Conservation (phyloP, 2,888 invertebrate species). For the Watsonalla binaria region DNA sequence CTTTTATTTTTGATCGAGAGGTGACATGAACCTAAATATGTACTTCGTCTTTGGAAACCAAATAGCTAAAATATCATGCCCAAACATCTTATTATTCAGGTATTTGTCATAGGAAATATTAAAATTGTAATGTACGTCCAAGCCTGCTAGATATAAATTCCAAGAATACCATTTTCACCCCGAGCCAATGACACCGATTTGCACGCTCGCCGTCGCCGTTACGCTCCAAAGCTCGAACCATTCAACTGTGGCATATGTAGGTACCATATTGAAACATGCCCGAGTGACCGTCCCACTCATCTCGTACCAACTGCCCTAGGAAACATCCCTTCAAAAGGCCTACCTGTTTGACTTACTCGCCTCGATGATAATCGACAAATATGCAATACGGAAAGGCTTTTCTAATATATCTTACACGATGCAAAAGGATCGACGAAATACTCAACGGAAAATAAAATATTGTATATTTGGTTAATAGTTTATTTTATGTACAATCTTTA, state of each 20-base stretch:
- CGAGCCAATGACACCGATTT: slow-evolving; percentile 48
- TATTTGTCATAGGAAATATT: too few species aligned
- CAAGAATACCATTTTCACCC: slow-evolving; percentile 14
- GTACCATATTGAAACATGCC: slow-evolving; percentile 68
- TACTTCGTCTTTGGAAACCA: too few species aligned
- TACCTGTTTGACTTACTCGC: slow-evolving; percentile 58
- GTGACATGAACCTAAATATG: too few species aligned
- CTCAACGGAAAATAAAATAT: slow-evolving; percentile 8
- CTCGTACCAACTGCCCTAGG: slow-evolving; percentile 56
- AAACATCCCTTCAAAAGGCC: slow-evolving; percentile 54
- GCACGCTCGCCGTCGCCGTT: slow-evolving; percentile 39
- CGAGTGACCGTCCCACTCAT: slow-evolving; percentile 50
- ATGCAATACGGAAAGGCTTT: slow-evolving; percentile 37
- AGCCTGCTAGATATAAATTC: neutral
- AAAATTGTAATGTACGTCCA: too few species aligned
- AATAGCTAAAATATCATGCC: too few species aligned
- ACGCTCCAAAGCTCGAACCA: slow-evolving; percentile 48
- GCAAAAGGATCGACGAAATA: slow-evolving; percentile 12
- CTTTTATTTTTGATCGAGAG: too few species aligned
- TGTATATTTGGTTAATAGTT: slow-evolving; percentile 9
- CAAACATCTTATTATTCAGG: too few species aligned
- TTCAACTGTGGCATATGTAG: slow-evolving; percentile 46
- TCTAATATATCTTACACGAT: slow-evolving; percentile 34
- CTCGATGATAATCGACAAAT: slow-evolving; percentile 52
- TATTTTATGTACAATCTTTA: slow-evolving; percentile 3